Percentiles rank a stretch among this genome's conserved stretches.
phyloP scores from a whole-genome alignment of 2,797 vertebrate genomes.

The Sarcoramphus papa region DNA sequence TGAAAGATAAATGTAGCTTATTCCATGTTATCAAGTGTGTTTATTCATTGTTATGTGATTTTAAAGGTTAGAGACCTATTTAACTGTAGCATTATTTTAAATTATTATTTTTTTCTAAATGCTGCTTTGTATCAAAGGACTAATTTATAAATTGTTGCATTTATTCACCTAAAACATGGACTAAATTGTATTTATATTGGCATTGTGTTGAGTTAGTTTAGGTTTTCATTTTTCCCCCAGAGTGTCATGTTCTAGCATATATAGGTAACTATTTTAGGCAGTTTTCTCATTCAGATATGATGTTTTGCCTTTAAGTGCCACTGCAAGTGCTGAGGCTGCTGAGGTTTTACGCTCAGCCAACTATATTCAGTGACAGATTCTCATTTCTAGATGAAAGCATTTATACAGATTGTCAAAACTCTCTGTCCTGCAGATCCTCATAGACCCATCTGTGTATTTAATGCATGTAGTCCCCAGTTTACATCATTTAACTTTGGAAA shows the following conservation, averaged over 20 bases:
- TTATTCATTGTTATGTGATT: background rate
- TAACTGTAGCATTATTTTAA: background rate
- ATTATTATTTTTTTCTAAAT: background rate
- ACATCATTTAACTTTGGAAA: background rate
- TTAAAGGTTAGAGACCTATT: background rate
- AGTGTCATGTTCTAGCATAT: background rate
- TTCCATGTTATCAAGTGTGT: background rate
- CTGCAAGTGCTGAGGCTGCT: background rate
- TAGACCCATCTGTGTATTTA: background rate
- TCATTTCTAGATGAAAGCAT: background rate
- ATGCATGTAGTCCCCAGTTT: background rate
- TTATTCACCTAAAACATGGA: background rate
- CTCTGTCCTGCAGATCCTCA: background rate
- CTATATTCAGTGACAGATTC: background rate
- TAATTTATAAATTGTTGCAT: background rate
- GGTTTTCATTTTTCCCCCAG: background rate
- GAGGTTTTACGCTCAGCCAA: background rate
- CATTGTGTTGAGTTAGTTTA: background rate
- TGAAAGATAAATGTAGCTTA: background rate
- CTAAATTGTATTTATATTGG: background rate
- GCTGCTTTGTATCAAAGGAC: background rate
- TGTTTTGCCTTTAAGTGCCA: slow-evolving; percentile 1
- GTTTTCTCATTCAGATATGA: background rate
- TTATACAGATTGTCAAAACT: background rate
- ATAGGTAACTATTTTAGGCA: background rate